A percentile compares a stretch with the other conserved stretches of the same genome.
phyloP scores from a whole-genome alignment of 2,888 invertebrate genomes.

The Caenorhabditis imperialis region DNA sequence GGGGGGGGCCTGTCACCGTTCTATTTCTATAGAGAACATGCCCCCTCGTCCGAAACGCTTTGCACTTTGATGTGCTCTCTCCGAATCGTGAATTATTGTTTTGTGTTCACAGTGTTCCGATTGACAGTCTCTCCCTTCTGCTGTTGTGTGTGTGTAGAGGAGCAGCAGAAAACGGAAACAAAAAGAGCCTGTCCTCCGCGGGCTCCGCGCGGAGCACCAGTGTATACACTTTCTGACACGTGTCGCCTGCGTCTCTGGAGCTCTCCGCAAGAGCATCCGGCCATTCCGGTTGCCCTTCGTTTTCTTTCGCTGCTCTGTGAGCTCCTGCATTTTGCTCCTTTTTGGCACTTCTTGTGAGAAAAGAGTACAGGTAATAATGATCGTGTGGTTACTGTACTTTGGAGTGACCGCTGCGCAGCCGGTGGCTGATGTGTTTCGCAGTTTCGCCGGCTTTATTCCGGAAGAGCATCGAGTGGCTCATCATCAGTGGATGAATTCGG shows the following conservation, averaged over 20 bases:
- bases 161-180: constrained; percentile 19
- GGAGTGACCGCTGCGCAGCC: constrained; percentile 41
- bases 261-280: constrained; percentile 32
- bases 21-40: constrained; percentile 18
- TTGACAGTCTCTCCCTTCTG: no score
- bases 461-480: constrained; percentile 38
- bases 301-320: constrained; percentile 7
- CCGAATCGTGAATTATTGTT: constrained; percentile 15
- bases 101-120: constrained; percentile 1
- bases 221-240: constrained; percentile 48
- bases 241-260: constrained; percentile 28
- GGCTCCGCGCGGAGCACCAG: constrained; percentile 18
- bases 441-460: constrained; percentile 48
- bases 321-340: constrained; percentile 3
- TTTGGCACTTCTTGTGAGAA: constrained; percentile 14
- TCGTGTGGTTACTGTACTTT: no score
- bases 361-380: no score
- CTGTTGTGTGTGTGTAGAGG: constrained; percentile 24
- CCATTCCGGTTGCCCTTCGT: constrained; percentile 36
- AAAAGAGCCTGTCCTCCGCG: constrained; percentile 21
- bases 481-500: constrained; percentile 62
- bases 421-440: constrained; percentile 31
- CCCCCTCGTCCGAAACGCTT: constrained; percentile 12
- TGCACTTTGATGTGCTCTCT: constrained; percentile 16
- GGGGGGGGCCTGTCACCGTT: no score